Percentiles rank a stretch among this genome's conserved stretches.
These are phyloP conservation scores for Galerucella nymphaeae DNA, from an alignment of 2,888 invertebrate species.

Conservation along the genomic window DNA sequence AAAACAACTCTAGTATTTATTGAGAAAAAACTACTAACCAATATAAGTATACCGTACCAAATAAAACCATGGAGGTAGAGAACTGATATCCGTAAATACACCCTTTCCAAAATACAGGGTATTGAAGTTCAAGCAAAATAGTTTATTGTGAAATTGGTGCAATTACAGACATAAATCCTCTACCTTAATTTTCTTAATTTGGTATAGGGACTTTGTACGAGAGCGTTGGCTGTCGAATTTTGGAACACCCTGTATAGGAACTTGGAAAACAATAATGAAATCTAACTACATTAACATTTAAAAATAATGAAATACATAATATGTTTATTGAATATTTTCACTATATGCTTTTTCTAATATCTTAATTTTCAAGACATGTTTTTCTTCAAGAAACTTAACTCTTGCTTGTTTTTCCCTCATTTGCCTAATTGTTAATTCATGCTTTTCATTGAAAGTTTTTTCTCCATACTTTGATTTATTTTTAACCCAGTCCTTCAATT, in stretches of 20 bases:
- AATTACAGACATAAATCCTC: no score
- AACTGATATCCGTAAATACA: no score
- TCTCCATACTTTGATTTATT: conserved; percentile 19
- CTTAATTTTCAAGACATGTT: conserved; percentile 1
- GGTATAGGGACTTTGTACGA: no score
- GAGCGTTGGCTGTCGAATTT: neutral
- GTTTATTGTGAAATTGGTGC: no score
- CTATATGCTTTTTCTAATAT: conserved; percentile 10
- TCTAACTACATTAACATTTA: neutral
- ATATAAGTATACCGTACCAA: no score
- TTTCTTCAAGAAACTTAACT: conserved; percentile 11
- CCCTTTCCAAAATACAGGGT: no score
- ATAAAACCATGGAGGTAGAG: no score
- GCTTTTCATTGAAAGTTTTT: conserved; percentile 12
- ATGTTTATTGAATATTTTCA: neutral
- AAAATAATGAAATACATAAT: neutral
- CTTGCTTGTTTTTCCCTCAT: neutral
- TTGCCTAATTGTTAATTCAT: neutral
- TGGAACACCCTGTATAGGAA: neutral
- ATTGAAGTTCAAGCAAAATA: no score
- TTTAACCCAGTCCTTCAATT: conserved; percentile 15
- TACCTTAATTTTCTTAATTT: no score
- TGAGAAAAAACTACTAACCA: no score
- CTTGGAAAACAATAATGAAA: neutral
- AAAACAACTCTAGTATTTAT: no score